Evolutionary conservation across 2,797 vertebrate genomes (phyloP).

Genomic region (Sebastes flavidus): DNA sequence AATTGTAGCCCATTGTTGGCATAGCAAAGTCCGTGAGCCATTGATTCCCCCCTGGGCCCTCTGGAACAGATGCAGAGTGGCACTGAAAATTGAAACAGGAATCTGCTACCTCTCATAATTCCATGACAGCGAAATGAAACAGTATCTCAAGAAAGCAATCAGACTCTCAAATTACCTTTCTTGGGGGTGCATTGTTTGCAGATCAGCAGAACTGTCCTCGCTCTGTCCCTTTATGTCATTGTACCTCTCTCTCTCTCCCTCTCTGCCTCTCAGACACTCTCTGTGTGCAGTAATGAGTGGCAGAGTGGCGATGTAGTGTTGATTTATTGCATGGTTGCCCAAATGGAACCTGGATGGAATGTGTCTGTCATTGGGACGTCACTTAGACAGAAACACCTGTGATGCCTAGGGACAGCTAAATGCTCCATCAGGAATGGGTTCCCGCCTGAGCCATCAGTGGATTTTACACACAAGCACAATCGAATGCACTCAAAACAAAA

Average conservation of each 20-base stretch:
- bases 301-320: conserved; percentile 74
- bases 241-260: conserved; percentile 4
- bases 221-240: conserved; percentile 54
- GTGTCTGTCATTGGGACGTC: conserved; percentile 73
- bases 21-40: conserved; percentile 57
- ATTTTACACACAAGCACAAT: background rate
- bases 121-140: conserved; percentile 72
- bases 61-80: conserved; percentile 59
- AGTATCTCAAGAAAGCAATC: conserved; percentile 76
- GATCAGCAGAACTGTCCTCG: conserved; percentile 61
- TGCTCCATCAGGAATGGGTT: conserved; percentile 55
- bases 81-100: conserved; percentile 70
- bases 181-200: conserved; percentile 56
- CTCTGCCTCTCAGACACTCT: conserved; percentile 38
- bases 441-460: conserved; percentile 27
- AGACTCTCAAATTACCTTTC: conserved; percentile 76
- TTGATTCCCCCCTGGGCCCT: conserved; percentile 47
- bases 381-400: conserved; percentile 78
- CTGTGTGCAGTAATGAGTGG: conserved; percentile 74
- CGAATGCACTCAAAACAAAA: background rate
- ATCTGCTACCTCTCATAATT: conserved; percentile 66
- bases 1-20: conserved; percentile 56
- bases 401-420: conserved; percentile 70
- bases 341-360: conserved; percentile 75
- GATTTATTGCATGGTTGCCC: conserved; percentile 82